Conservation (phyloP, 2,797 vertebrate species). For the Pseudomugil gertrudae region DNA sequence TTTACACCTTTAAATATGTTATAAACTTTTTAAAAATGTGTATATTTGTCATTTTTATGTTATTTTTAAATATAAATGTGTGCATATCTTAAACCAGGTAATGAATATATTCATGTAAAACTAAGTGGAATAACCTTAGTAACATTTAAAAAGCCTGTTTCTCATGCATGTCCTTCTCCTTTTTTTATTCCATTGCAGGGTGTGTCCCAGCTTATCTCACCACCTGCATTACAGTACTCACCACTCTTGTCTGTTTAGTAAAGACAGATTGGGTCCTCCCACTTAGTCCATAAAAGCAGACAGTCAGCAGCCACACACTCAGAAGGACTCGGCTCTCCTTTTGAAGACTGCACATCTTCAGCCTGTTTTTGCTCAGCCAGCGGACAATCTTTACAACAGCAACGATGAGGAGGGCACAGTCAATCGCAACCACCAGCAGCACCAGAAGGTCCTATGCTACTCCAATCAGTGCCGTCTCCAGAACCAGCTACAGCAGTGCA, state of each 20-base stretch:
- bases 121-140: neutral
- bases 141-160: neutral
- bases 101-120: neutral
- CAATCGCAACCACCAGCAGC: neutral
- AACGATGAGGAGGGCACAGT: slow-evolving; percentile 26
- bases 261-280: slow-evolving; percentile 45
- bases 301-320: slow-evolving; percentile 62
- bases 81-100: neutral
- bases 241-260: slow-evolving; percentile 52
- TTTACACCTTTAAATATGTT: neutral
- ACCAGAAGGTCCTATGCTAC: slow-evolving; percentile 22
- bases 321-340: slow-evolving; percentile 84
- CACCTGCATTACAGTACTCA: slow-evolving; percentile 82
- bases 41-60: neutral
- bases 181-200: slow-evolving; percentile 55
- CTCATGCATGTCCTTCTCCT: slow-evolving; percentile 4
- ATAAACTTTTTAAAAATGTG: neutral
- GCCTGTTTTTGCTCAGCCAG: slow-evolving; percentile 45
- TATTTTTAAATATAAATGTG: neutral
- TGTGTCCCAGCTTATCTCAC: slow-evolving; percentile 75
- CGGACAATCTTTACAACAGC: slow-evolving; percentile 11
- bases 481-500: slow-evolving; percentile 12
- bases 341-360: slow-evolving; percentile 68
- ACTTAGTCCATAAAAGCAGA: slow-evolving; percentile 67
- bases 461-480: neutral